Percentiles rank a stretch among this genome's conserved stretches.
Conservation (phyloP, 2,113 vertebrate species). For the Elaphurus davidianus region DNA sequence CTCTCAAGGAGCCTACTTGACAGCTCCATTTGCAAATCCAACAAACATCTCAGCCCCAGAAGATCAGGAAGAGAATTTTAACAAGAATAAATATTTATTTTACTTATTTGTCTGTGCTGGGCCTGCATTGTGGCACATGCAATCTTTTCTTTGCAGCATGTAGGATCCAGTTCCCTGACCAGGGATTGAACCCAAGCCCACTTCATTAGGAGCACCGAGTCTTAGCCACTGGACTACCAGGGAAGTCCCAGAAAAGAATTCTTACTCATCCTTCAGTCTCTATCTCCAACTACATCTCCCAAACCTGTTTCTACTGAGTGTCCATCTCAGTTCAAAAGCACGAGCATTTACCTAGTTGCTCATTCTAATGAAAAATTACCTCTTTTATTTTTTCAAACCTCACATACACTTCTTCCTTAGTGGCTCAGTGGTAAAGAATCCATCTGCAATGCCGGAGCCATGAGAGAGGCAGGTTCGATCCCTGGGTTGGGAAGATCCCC, state of each 20-base stretch:
- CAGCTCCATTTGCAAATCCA: not conserved
- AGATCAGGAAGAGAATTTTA: not conserved
- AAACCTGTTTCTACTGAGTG: not conserved
- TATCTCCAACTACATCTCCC: not conserved
- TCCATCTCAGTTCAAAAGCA: not conserved
- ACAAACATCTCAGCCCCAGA: not conserved
- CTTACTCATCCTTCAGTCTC: not conserved
- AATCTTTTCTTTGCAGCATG: not conserved
- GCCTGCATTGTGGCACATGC: fast-evolving
- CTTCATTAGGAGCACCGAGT: not conserved
- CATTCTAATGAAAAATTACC: not conserved
- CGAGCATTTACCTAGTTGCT: not conserved
- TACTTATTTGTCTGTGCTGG: not conserved
- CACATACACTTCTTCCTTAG: not conserved
- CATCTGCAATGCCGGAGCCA: not conserved
- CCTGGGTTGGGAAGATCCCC: not conserved
- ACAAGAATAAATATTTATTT: not conserved
- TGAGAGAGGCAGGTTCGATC: not conserved
- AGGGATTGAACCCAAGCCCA: not conserved
- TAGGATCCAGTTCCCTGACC: not conserved
- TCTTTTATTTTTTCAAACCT: not conserved
- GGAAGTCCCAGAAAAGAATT: not conserved
- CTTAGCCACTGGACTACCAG: not conserved
- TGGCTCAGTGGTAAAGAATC: not conserved
- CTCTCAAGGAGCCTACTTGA: not conserved